Base-by-base conservation (phyloP, 2,113 vertebrate species). In the Cromileptes altivelis region DNA sequence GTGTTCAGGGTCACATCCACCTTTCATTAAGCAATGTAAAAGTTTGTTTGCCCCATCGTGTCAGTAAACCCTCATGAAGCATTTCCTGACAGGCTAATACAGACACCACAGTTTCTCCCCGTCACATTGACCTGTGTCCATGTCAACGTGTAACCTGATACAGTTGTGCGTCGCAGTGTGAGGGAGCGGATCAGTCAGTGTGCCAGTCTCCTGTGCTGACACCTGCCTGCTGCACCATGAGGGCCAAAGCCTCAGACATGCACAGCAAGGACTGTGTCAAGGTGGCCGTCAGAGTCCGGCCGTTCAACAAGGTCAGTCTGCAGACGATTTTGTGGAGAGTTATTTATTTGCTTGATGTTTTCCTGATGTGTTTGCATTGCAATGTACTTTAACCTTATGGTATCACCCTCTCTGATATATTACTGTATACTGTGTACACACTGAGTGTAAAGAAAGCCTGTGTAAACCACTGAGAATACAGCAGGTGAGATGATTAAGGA, bases 281-380 rank as follows among this genome's bases (percentile, higher is more conserved):
- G 91, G 96, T 96, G 72, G 96, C 96, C 2, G 95, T 96, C 42
- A 82, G 95, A 19, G 95, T 97, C 71, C 93, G 96, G 63, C 96
- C 95, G 18, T 97, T 97, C 82, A 96, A 94, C 91, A 96, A 97
- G 96, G 95, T 97, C 82, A 95, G 96, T 96, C 30, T 23, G 9
- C 12, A 55, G n/a, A 9, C 7, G 0, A 12, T 45, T 45, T 12
- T 45, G 37, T 58, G 8, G 2, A 4, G 30, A 30, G 2, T 47
- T 33, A 5, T 74, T 21, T 27, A 17, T 25, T 19, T 68, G 4
- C n/a, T 6, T 21, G 21, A 3, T 53, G 33, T 49, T 63, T 62
- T 55, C 10, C 23, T n/a, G 3, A 55, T 8, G 4, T 23, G 6
- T 6, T 50, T 49, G 1, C 47, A 13, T 45, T 45, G 27, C 5